Evolutionary conservation across 1,140 invertebrate species (phyloP).

Genomic region (Orchesella cincta): DNA sequence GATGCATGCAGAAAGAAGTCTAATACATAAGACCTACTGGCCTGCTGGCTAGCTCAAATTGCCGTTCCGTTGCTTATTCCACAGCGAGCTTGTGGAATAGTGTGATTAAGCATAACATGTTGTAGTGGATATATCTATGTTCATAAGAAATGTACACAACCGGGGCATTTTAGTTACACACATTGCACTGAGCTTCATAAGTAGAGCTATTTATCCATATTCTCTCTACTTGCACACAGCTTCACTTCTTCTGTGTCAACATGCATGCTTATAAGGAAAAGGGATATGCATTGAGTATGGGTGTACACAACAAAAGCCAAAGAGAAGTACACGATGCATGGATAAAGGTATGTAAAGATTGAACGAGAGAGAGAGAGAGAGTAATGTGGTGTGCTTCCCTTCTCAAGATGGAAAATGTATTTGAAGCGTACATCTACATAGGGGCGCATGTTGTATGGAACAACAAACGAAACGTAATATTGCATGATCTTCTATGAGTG

Average conservation of each 20-base stretch:
- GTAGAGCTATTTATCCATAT: slow-evolving; percentile 15
- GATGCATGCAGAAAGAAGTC: not conserved
- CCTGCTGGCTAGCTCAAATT: not conserved
- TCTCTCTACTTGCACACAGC: slow-evolving; percentile 1
- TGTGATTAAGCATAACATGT: not conserved
- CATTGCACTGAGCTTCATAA: not conserved
- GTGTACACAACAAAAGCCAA: not conserved
- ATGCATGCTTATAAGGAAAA: slow-evolving; percentile 15
- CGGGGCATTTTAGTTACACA: not conserved
- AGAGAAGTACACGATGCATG: not conserved
- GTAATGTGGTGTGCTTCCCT: too few species aligned
- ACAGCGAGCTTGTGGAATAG: not conserved
- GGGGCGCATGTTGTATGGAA: slow-evolving; percentile 22
- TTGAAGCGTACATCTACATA: not conserved
- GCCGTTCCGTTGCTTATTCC: not conserved
- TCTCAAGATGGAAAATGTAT: slow-evolving; percentile 27
- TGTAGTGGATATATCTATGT: not conserved
- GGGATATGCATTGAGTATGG: not conserved
- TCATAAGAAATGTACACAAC: not conserved
- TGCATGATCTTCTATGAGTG: slow-evolving; percentile 12
- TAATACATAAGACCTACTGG: not conserved
- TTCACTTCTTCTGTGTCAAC: slow-evolving; percentile 13
- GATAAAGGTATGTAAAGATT: not conserved
- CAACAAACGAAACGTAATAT: slow-evolving; percentile 24
- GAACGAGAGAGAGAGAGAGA: not conserved